Evolutionary conservation across 2,888 invertebrate genomes (phyloP), one percentile per base, ranked within the genome.

Genomic region (Xestoiulus laeticollis): DNA sequence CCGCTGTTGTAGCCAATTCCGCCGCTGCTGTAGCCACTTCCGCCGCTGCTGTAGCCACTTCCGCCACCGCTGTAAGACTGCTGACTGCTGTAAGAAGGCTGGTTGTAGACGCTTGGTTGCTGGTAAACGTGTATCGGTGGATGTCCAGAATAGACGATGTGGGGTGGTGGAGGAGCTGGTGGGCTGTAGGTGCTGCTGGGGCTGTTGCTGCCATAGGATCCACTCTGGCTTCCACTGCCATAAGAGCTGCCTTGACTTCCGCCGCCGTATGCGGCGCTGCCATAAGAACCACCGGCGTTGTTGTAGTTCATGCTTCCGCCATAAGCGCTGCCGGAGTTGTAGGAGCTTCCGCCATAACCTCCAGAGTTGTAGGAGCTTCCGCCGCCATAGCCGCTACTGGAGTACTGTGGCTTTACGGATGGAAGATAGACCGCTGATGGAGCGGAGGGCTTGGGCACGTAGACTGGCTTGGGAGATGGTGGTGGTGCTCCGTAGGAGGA

Each of bases 101-200:
- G 86, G 59, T 53, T 86, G 44, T 88, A 88, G 22, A 88, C 88
- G 43, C 87, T 90, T 10, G 91, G 91, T 87, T 91, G 91, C 78
- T 91, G 90, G 89, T 91, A 91, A 16, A 92, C 90, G 87, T 92
- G 92, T 86, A 92, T 91, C 22, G 91, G 91, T 22, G 91, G 91
- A 88, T 91, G 91, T 22, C 91, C 92, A 85, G 91, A 90, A 88
- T 91, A 91, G 85, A 91, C 90, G 22, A 91, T 91, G 86, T 91
- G 91, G 3, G 91, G 91, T 68, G 89, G 89, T 38, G 44, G 88
- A 44, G n/a, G 59, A 16, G 30, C 44, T 22, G 59, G 59, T n/a
- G 59, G 22, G 59, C 48, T 26, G 10, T 32, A 30, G 30, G 33
- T 1, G 8, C 87, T 30, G n/a, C 84, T 26, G n/a, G n/a, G 59